Evolutionary conservation across 2,113 vertebrate genomes (phyloP).

Genomic region (Tringa solitaria): DNA sequence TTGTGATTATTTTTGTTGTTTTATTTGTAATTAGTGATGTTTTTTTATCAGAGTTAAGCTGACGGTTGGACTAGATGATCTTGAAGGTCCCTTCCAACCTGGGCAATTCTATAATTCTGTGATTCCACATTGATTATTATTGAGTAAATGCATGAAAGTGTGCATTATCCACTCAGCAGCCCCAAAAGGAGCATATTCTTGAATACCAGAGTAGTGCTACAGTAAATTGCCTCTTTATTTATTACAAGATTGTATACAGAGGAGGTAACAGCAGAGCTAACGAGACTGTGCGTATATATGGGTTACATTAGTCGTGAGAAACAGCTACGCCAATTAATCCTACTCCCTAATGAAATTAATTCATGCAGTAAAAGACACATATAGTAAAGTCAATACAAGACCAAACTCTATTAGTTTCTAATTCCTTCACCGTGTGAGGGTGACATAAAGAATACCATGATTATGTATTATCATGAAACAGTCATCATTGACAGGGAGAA

Average conservation of each 20-base stretch:
- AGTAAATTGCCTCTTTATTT: conserved; percentile 31
- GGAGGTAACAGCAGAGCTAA: not conserved
- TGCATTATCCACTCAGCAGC: not conserved
- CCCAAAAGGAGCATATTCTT: not conserved
- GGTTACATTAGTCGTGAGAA: not conserved
- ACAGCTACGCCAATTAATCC: not conserved
- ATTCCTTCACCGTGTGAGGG: not conserved
- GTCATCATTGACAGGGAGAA: not conserved
- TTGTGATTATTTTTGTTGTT: not conserved
- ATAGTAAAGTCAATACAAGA: not conserved
- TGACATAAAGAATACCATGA: not conserved
- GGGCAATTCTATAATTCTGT: too few relatives aligned
- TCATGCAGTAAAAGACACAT: not conserved
- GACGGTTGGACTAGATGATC: too few relatives aligned
- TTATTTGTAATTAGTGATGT: not conserved
- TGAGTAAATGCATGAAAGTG: not conserved
- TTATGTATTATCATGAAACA: not conserved
- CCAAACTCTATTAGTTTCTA: not conserved
- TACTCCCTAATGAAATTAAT: conserved; percentile 12
- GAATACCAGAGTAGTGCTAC: not conserved
- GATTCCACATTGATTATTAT: not conserved
- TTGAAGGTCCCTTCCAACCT: too few relatives aligned
- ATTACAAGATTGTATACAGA: not conserved
- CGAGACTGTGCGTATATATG: not conserved
- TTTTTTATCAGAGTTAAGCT: too few relatives aligned